Conservation (phyloP, 64 coral and sea anemone genomes). For the Montipora capricornis region DNA sequence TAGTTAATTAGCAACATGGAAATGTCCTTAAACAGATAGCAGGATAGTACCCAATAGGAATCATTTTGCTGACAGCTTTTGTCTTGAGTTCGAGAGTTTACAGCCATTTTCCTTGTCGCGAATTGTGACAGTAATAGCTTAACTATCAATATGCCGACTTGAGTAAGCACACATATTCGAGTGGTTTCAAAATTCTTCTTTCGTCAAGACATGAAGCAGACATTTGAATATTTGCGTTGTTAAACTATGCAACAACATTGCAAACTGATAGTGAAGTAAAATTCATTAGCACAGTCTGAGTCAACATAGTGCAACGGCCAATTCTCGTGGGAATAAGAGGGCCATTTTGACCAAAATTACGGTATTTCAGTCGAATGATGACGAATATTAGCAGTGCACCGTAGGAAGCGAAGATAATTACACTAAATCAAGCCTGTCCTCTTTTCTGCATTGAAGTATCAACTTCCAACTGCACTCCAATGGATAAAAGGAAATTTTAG, state of each 20-base stretch:
- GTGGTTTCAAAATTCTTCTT: slow-evolving; percentile 53
- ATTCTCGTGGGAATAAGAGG: too few relatives aligned
- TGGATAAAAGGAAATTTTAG: neutral
- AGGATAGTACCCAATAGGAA: neutral
- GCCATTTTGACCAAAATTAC: neutral
- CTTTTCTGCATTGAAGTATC: neutral
- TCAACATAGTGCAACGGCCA: too few relatives aligned
- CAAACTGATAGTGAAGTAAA: neutral
- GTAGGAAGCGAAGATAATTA: neutral
- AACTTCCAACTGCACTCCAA: too few relatives aligned
- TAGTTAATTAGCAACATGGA: neutral
- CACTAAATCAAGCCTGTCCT: neutral
- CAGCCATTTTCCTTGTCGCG: neutral
- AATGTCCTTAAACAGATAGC: neutral
- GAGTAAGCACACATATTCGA: neutral
- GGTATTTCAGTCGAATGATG: neutral
- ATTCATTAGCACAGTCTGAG: neutral
- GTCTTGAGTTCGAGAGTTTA: slow-evolving; percentile 7
- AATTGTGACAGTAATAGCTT: slow-evolving; percentile 1
- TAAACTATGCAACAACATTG: neutral
- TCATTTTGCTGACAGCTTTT: slow-evolving; percentile 31
- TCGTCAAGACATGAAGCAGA: slow-evolving; percentile 5
- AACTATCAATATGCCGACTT: neutral
- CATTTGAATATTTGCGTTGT: neutral
- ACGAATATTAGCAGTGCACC: slow-evolving; percentile 8